phyloP scores from a whole-genome alignment of 2,797 vertebrate species.

The Petrocephalus schoutedeni region DNA sequence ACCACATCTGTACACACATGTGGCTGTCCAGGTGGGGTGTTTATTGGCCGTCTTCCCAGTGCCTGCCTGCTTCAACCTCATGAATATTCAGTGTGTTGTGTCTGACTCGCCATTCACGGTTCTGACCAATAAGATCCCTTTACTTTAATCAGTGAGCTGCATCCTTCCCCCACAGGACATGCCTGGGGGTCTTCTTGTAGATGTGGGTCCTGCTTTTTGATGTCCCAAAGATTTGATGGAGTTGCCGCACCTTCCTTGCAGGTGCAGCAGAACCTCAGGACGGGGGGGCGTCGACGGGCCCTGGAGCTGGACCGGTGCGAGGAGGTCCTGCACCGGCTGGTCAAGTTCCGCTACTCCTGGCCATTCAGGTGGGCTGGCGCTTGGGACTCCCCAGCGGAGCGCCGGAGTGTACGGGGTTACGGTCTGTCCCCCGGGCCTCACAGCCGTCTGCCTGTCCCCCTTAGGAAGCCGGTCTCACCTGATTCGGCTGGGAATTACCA shows the following conservation, averaged over 20 bases:
- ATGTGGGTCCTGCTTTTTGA: background rate
- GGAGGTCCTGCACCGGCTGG: slow-evolving; percentile 84
- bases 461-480: slow-evolving; percentile 84
- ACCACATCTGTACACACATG: background rate
- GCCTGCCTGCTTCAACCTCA: background rate
- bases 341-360: slow-evolving; percentile 94
- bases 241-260: slow-evolving; percentile 39
- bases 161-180: background rate
- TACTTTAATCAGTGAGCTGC: background rate
- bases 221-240: background rate
- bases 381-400: too few relatives aligned
- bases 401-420: background rate
- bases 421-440: background rate
- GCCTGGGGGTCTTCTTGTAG: background rate
- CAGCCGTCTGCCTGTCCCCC: background rate
- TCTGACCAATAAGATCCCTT: background rate
- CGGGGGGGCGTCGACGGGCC: slow-evolving; percentile 63
- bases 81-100: background rate
- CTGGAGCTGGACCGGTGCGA: slow-evolving; percentile 87
- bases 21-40: background rate
- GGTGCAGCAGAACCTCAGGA: slow-evolving; percentile 77
- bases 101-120: background rate
- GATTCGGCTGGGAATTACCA: slow-evolving; percentile 90
- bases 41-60: background rate
- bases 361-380: slow-evolving; percentile 81